These are phyloP conservation scores for Calephelis nemesis DNA, from an alignment of 1,140 invertebrate species.

Conservation along the genomic window DNA sequence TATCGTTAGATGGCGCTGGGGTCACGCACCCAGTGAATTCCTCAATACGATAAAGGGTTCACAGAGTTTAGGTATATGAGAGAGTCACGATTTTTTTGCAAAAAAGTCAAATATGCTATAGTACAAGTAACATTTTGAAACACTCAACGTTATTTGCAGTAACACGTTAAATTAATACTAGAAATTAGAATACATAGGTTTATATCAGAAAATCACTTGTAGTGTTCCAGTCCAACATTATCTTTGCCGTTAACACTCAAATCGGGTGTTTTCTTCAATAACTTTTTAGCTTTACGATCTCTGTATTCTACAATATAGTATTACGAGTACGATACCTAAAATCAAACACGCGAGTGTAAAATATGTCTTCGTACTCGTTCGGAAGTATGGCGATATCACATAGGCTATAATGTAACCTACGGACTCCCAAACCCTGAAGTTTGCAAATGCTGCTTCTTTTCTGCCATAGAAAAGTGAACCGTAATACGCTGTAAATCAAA, in stretches of 20 bases:
- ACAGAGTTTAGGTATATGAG: no score
- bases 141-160: no score
- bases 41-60: no score
- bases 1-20: no score
- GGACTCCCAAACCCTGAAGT: conserved; percentile 95
- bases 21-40: no score
- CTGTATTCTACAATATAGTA: conserved; percentile 79
- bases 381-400: conserved; percentile 87
- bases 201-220: conserved; percentile 36
- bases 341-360: conserved; percentile 86
- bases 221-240: conserved; percentile 54
- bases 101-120: no score
- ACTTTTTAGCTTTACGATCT: conserved; percentile 48
- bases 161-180: no score
- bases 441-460: conserved; percentile 95
- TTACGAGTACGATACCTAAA: conserved; percentile 85
- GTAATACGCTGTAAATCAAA: conserved; percentile 85
- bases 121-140: no score
- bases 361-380: conserved; percentile 88
- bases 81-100: no score
- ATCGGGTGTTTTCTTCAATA: conserved; percentile 36
- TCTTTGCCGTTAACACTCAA: conserved; percentile 47
- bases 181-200: not conserved
- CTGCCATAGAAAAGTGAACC: conserved; percentile 91
- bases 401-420: conserved; percentile 94